Conservation (phyloP, 2,888 invertebrate species). For the Drosophila greeni region DNA sequence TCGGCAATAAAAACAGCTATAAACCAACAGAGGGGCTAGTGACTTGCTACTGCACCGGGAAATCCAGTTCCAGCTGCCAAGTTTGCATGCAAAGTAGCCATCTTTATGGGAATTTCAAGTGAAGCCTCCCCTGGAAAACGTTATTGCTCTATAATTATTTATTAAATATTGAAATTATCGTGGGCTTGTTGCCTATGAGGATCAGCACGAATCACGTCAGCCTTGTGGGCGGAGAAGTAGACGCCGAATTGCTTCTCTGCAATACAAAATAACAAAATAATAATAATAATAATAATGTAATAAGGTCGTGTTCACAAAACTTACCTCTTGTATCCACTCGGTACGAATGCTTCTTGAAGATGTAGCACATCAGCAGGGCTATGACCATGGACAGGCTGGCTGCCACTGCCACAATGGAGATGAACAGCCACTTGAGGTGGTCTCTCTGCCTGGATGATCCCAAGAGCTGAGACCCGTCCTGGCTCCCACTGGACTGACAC, state of each 20-base stretch:
- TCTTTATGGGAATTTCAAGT: neutral
- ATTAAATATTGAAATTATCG: slow-evolving; percentile 1
- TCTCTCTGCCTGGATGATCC: neutral
- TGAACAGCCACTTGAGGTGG: slow-evolving; percentile 30
- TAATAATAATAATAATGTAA: no score
- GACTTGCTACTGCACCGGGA: neutral
- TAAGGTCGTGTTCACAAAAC: neutral
- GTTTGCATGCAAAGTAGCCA: neutral
- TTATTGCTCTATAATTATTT: neutral
- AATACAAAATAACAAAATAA: neutral
- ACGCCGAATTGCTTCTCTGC: slow-evolving; percentile 53
- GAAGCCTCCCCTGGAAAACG: neutral
- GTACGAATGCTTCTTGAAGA: slow-evolving; percentile 40
- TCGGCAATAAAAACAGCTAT: slow-evolving; percentile 5
- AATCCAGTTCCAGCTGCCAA: neutral
- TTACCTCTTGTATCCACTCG: slow-evolving; percentile 52
- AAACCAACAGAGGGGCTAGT: neutral
- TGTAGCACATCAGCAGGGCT: slow-evolving; percentile 33
- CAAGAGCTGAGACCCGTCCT: neutral
- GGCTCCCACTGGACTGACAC: slow-evolving; percentile 23
- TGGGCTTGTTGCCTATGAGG: neutral
- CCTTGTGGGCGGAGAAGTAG: slow-evolving; percentile 44
- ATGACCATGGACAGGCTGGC: slow-evolving; percentile 38
- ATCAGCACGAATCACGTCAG: slow-evolving; percentile 54
- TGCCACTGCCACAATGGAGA: slow-evolving; percentile 19